Evolutionary conservation across 2,113 vertebrate genomes (phyloP).

Genomic region (Gymnogyps californianus): DNA sequence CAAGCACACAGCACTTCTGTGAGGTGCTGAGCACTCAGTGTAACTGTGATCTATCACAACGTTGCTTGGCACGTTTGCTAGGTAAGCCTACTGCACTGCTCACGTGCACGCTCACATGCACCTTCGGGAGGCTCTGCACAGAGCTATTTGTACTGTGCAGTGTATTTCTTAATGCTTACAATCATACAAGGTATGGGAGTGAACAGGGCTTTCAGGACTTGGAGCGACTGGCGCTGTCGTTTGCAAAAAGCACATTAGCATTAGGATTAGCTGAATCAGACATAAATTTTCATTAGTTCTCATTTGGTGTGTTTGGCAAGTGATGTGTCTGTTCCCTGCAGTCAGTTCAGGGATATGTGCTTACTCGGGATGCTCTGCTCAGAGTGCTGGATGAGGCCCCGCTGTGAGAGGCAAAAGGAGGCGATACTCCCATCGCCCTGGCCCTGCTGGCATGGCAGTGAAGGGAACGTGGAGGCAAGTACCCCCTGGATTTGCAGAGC

Average conservation of each 20-base stretch:
- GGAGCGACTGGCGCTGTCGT: fast-evolving
- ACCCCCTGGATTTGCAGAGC: background rate
- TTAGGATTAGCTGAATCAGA: background rate
- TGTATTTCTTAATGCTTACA: background rate
- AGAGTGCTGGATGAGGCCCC: background rate
- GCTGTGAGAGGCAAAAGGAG: background rate
- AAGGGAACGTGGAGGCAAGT: background rate
- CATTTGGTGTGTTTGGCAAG: too few relatives aligned
- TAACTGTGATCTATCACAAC: too few relatives aligned
- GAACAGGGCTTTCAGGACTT: background rate
- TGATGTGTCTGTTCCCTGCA: background rate
- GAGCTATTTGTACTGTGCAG: background rate
- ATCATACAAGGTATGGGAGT: too few relatives aligned
- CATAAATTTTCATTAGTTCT: background rate
- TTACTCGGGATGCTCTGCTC: background rate
- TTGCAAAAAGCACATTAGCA: background rate
- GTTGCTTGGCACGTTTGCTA: background rate
- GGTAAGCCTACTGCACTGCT: background rate
- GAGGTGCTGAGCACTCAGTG: background rate
- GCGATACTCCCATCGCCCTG: too few relatives aligned
- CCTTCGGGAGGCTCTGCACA: background rate
- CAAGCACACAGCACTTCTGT: background rate
- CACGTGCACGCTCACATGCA: background rate
- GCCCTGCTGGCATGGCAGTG: too few relatives aligned
- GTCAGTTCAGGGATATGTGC: background rate